A percentile compares a stretch with the other conserved stretches of the same genome.
These are phyloP conservation scores for Cheilosia grossa DNA, from an alignment of 2,888 invertebrate genomes.

Conservation along the genomic window DNA sequence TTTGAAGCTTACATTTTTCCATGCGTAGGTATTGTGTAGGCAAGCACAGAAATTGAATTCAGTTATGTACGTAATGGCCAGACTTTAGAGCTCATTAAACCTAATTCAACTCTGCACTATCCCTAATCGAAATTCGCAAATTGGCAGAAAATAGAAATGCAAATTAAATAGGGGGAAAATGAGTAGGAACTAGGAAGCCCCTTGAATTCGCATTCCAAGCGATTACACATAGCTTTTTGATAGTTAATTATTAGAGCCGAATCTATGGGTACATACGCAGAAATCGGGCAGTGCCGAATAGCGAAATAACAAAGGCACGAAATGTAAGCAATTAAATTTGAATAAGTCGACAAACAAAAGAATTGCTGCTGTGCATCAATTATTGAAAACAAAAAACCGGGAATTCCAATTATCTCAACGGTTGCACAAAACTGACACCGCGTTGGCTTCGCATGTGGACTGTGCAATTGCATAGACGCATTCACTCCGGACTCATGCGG, in stretches of 20 bases:
- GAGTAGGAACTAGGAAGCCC: neutral
- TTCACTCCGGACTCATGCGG: slow-evolving; percentile 28
- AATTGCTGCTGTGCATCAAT: slow-evolving; percentile 17
- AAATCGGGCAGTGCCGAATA: neutral
- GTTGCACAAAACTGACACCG: slow-evolving; percentile 40
- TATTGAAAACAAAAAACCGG: slow-evolving; percentile 24
- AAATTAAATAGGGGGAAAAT: slow-evolving; percentile 15
- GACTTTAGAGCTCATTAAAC: neutral
- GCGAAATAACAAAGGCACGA: slow-evolving; percentile 19
- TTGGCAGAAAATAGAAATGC: slow-evolving; percentile 18
- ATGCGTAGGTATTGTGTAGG: too few relatives aligned
- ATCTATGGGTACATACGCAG: neutral
- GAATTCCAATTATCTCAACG: slow-evolving; percentile 65
- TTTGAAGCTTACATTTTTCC: too few relatives aligned
- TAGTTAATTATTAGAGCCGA: slow-evolving; percentile 15
- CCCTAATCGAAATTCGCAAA: slow-evolving; percentile 21
- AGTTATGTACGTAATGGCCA: too few relatives aligned
- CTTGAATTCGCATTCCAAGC: slow-evolving; percentile 35
- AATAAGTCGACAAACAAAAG: slow-evolving; percentile 59
- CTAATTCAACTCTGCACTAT: neutral
- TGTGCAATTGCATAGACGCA: slow-evolving; percentile 15
- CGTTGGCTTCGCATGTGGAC: slow-evolving; percentile 27
- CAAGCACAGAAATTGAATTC: too few relatives aligned
- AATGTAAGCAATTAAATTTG: slow-evolving; percentile 60
- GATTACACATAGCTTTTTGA: slow-evolving; percentile 22